Evolutionary conservation across 2,797 vertebrate genomes (phyloP).

Genomic region (Cryptoprocta ferox): DNA sequence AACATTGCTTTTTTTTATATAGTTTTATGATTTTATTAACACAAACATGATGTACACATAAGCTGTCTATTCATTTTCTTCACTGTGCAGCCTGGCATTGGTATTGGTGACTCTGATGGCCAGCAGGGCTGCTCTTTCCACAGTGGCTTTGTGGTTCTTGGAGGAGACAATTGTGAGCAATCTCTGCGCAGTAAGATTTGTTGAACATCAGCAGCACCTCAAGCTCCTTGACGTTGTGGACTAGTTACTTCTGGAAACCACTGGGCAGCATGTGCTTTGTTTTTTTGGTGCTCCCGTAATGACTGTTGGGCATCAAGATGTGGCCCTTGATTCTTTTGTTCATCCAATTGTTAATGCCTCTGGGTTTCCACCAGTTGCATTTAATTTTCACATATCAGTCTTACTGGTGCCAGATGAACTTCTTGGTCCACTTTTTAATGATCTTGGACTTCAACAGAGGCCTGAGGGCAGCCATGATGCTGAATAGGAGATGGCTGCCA

Average conservation of each 20-base stretch:
- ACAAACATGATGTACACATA: not conserved
- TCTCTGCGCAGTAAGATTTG: not conserved
- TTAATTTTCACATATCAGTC: not conserved
- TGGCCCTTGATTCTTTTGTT: not conserved
- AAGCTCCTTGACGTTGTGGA: not conserved
- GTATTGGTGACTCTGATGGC: not conserved
- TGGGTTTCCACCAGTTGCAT: not conserved
- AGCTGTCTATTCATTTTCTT: not conserved
- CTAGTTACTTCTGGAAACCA: not conserved
- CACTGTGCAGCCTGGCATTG: not conserved
- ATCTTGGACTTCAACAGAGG: not conserved
- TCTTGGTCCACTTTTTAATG: not conserved
- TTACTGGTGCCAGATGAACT: not conserved
- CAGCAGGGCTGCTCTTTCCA: not conserved
- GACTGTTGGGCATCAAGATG: not conserved
- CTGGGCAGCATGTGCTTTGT: not conserved
- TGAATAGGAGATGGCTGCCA: not conserved
- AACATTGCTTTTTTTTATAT: not conserved
- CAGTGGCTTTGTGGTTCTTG: not conserved
- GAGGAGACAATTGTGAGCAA: not conserved
- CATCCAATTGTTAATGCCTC: not conserved
- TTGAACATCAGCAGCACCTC: not conserved
- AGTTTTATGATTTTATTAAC: not conserved
- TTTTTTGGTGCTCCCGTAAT: not conserved
- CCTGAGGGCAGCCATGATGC: not conserved